A percentile compares a stretch with the other conserved stretches of the same genome.
Evolutionary conservation across 2,888 invertebrate genomes (phyloP).

Genomic region (Mimas tiliae): DNA sequence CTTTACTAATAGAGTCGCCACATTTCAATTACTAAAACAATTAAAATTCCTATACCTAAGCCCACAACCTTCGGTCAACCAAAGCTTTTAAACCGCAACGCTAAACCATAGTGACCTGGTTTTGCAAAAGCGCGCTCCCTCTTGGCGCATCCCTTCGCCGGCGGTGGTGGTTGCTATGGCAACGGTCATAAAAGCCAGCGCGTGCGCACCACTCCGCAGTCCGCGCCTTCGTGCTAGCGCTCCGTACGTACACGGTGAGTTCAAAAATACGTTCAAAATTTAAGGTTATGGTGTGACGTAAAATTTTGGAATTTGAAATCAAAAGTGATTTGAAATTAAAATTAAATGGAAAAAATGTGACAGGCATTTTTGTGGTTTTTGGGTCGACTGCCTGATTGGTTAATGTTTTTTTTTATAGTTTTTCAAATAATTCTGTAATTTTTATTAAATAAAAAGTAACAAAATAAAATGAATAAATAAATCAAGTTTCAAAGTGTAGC

Average conservation of each 20-base stretch:
- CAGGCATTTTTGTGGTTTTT: conserved; percentile 7
- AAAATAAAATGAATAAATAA: not conserved
- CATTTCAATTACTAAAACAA: conserved; percentile 15
- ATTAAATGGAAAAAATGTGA: not conserved
- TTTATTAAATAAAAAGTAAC: not conserved
- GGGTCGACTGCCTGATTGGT: not conserved
- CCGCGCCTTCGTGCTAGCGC: conserved; percentile 67
- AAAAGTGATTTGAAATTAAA: conserved; percentile 31
- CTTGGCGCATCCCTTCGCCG: conserved; percentile 52
- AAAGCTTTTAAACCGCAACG: conserved; percentile 13
- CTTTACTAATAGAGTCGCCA: not conserved
- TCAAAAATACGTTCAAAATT: conserved; percentile 32
- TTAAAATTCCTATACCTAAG: conserved; percentile 1
- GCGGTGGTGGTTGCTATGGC: conserved; percentile 61
- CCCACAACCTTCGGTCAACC: conserved; percentile 8
- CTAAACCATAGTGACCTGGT: conserved; percentile 27
- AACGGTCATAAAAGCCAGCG: conserved; percentile 67
- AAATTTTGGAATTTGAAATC: conserved; percentile 28
- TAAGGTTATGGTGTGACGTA: not conserved
- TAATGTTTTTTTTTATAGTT: not conserved
- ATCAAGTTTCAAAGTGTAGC: not conserved
- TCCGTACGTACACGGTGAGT: conserved; percentile 79
- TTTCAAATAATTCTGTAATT: not conserved
- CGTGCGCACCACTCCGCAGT: conserved; percentile 58
- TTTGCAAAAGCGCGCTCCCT: conserved; percentile 38